phyloP scores from a whole-genome alignment of 2,888 invertebrate species.

The Scaptomyza polygonia region DNA sequence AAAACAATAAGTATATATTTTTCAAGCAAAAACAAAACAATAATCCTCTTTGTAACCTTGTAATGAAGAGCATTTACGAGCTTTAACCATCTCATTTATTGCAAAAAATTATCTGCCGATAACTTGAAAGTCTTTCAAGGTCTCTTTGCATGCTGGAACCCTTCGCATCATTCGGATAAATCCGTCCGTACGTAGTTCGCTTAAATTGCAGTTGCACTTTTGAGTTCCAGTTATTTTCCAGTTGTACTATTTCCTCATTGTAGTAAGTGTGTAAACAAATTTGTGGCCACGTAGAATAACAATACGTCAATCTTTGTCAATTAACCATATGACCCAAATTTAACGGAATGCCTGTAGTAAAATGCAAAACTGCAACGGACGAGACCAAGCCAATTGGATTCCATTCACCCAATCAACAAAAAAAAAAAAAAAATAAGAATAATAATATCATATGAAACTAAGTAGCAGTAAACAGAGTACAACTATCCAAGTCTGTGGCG shows the following conservation, averaged over 20 bases:
- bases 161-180: slow-evolving; percentile 37
- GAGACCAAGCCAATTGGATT: slow-evolving; percentile 67
- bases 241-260: slow-evolving; percentile 72
- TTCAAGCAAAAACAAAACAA: not conserved
- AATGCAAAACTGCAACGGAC: slow-evolving; percentile 61
- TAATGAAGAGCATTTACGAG: slow-evolving; percentile 23
- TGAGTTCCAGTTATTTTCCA: slow-evolving; percentile 46
- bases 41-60: slow-evolving; percentile 48
- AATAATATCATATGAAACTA: slow-evolving; percentile 36
- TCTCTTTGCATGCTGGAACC: slow-evolving; percentile 17
- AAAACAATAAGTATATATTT: too few relatives aligned
- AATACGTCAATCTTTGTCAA: slow-evolving; percentile 80
- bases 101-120: slow-evolving; percentile 9
- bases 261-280: slow-evolving; percentile 63
- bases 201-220: slow-evolving; percentile 28
- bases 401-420: slow-evolving; percentile 77
- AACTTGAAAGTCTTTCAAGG: slow-evolving; percentile 40
- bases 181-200: not conserved
- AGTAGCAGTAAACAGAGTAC: slow-evolving; percentile 19
- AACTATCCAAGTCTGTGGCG: slow-evolving; percentile 12
- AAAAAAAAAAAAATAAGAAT: slow-evolving; percentile 47
- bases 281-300: slow-evolving; percentile 71
- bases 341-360: slow-evolving; percentile 19
- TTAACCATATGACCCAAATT: slow-evolving; percentile 77
- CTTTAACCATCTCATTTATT: slow-evolving; percentile 23